Evolutionary conservation across 2,888 invertebrate genomes (phyloP), one percentile per base, ranked within the genome.

Genomic region (Strigamia maritima): DNA sequence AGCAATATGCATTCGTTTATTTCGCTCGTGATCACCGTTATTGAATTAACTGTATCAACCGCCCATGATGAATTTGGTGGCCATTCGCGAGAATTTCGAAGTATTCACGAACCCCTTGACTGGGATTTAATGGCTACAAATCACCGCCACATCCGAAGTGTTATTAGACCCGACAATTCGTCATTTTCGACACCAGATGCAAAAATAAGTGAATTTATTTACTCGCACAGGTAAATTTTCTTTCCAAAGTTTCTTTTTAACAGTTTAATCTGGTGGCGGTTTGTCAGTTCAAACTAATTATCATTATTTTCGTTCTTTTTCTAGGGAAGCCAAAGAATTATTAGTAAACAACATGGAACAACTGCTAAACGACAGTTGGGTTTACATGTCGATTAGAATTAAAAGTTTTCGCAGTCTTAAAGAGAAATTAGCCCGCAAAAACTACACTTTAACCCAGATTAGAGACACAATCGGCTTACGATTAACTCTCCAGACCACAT

Each of bases 221-320:
- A 40, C n/a, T 40, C 49, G 14, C 24, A 77, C 24, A 14, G 4
- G 77, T 77, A 44, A 77, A 6, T 10, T n/a, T 49, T 49, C 8
- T n/a, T 14, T 10, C n/a, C 65, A 65, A 10, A 24, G 8, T 4
- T 24, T 79, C 83, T 84, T 80, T 85, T 83, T 79, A 82, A n/a
- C n/a, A n/a, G n/a, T n/a, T n/a, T n/a, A n/a, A n/a, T n/a, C n/a
- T n/a, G n/a, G n/a, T n/a, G n/a, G n/a, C n/a, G n/a, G n/a, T n/a
- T n/a, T n/a, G n/a, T n/a, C n/a, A n/a, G n/a, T n/a, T n/a, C n/a
- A n/a, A n/a, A n/a, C n/a, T n/a, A n/a, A n/a, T n/a, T n/a, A n/a
- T n/a, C n/a, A n/a, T n/a, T n/a, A n/a, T n/a, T n/a, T n/a, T n/a
- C n/a, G n/a, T n/a, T n/a, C n/a, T n/a, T n/a, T 81, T 77, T 84